Evolutionary conservation across 2,113 vertebrate genomes (phyloP).

Genomic region (Leptosomus discolor): DNA sequence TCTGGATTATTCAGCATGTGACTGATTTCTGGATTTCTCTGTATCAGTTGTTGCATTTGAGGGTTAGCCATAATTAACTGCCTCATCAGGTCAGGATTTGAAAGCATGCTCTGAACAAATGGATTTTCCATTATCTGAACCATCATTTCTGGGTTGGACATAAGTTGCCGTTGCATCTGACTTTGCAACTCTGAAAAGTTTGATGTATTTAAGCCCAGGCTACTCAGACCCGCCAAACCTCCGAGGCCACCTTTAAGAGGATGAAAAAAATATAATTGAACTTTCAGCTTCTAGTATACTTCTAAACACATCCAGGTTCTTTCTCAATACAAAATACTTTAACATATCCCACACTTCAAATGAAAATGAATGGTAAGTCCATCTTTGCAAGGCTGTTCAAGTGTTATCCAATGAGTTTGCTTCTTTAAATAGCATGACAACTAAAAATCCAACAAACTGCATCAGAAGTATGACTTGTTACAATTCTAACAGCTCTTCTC

Average conservation of each 20-base stretch:
- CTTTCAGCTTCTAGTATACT: not conserved
- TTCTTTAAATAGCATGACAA: not conserved
- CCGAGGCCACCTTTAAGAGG: constrained; percentile 77
- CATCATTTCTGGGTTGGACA: constrained; percentile 88
- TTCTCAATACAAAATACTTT: not conserved
- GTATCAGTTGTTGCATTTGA: constrained; percentile 85
- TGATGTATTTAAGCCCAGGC: constrained; percentile 78
- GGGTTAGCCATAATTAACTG: constrained; percentile 86
- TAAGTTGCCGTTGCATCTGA: constrained; percentile 84
- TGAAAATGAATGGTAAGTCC: not conserved
- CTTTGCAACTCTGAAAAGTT: constrained; percentile 84
- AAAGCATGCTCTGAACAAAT: constrained; percentile 85
- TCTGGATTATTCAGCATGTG: constrained; percentile 87
- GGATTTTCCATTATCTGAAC: constrained; percentile 87
- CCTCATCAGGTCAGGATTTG: constrained; percentile 83
- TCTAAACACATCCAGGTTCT: not conserved
- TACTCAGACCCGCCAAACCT: constrained; percentile 79
- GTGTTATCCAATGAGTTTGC: not conserved
- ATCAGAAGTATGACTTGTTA: not conserved
- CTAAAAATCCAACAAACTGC: not conserved
- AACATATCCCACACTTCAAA: not conserved
- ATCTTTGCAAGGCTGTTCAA: not conserved
- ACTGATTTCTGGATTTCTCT: constrained; percentile 84
- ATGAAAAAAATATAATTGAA: not conserved
- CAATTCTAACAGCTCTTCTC: not conserved